Percentiles rank a stretch among this genome's conserved stretches.
phyloP scores from a whole-genome alignment of 2,888 invertebrate genomes.

The Drosophila neoperkinsi region DNA sequence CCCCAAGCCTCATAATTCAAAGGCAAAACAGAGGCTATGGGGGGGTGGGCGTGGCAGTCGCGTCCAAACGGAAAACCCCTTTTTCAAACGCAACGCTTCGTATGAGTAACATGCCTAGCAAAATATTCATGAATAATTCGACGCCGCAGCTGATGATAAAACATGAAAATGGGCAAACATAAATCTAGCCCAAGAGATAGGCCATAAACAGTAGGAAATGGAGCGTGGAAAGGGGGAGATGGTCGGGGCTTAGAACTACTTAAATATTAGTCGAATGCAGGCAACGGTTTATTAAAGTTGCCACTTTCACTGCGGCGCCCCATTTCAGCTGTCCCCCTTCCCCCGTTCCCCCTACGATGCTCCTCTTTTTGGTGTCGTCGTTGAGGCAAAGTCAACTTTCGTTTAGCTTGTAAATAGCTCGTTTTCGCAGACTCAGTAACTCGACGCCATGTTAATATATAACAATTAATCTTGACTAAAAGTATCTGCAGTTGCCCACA shows the following conservation, averaged over 20 bases:
- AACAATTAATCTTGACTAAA: constrained; percentile 83
- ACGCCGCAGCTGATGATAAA: constrained; percentile 77
- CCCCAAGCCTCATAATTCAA: constrained; percentile 68
- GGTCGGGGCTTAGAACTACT: constrained; percentile 33
- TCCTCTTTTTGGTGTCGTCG: constrained; percentile 21
- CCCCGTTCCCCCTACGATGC: background rate
- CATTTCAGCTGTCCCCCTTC: background rate
- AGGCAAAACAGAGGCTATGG: constrained; percentile 21
- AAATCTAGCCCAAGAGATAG: constrained; percentile 66
- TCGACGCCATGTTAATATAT: constrained; percentile 83
- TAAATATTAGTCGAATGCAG: constrained; percentile 60
- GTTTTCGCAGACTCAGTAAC: constrained; percentile 81
- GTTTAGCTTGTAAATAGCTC: constrained; percentile 84
- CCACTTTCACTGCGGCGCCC: constrained; percentile 9
- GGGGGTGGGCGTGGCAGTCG: constrained; percentile 2
- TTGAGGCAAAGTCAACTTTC: constrained; percentile 81
- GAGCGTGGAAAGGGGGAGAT: background rate
- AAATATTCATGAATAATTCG: constrained; percentile 82
- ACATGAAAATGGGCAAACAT: constrained; percentile 76
- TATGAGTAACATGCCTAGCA: constrained; percentile 73
- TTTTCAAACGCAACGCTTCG: constrained; percentile 68
- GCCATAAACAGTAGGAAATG: constrained; percentile 54
- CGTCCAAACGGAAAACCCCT: constrained; percentile 57
- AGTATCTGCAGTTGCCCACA: constrained; percentile 70
- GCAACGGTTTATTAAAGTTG: constrained; percentile 65